Evolutionary conservation across 2,113 vertebrate species (phyloP), one percentile per base, ranked within the genome.

Genomic region (Capreolus pygargus): DNA sequence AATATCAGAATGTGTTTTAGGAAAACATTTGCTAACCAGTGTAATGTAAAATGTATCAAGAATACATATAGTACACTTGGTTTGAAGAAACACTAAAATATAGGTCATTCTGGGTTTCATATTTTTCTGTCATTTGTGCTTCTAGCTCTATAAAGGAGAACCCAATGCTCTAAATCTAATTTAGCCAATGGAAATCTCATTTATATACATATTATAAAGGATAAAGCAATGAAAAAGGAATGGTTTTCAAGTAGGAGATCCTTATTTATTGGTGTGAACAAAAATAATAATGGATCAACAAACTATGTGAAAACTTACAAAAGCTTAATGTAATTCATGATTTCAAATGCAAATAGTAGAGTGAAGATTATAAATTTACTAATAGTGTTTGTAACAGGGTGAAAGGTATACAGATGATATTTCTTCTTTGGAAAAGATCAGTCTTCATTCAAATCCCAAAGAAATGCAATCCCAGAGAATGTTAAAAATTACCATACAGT

Each of bases 71-170:
- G 14, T 36, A 87, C 36, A 70, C 83, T 84, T 96, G 82, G 3
- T 95, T 87, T 97, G 70, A 23, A 91, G 58, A 90, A 82, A 89
- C 2, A 60, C 28, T 86, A 93, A 81, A 92, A 57, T 91, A 60
- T 23, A 10, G 50, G 79, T 91, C 25, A 82, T 52, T 91, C 27
- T 79, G n/a, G 55, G 70, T 93, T n/a, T 74, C 3, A 36, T 74
- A 45, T 70, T 57, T 9, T 21, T 61, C 6, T 52, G 5, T 64
- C 30, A 91, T 19, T 58, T 79, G 1, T 58, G 2, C 54, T 92
- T 95, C 17, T 89, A 11, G 7, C 9, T 57, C 23, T 89, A 39
- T 30, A 9, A 86, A 91, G 16, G 28, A 89, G 16, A 57, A n/a
- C 4, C 14, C 83, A 54, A 39, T 60, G 3, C 70, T 86, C 11